Conservation (phyloP, 2,113 vertebrate species). For the Rana temporaria region DNA sequence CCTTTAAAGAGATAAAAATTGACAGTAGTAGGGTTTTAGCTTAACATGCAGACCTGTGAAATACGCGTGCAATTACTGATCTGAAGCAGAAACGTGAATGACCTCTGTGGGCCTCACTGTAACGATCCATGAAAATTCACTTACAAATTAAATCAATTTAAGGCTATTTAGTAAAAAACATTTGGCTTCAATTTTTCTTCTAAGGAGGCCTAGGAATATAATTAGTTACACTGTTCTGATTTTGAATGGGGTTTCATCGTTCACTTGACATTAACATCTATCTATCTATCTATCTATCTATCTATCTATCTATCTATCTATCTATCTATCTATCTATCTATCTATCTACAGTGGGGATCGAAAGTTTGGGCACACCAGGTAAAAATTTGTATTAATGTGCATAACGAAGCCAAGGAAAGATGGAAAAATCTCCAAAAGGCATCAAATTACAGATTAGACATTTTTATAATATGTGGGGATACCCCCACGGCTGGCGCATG, state of each 20-base stretch:
- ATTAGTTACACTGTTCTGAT: slow-evolving; percentile 4
- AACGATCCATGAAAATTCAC: slow-evolving; percentile 38
- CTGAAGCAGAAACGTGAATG: slow-evolving; percentile 15
- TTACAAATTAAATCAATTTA: slow-evolving; percentile 43
- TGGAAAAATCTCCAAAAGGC: too few species aligned
- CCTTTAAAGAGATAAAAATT: not conserved
- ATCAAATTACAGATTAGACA: too few species aligned
- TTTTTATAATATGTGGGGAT: too few species aligned
- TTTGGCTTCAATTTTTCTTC: not conserved
- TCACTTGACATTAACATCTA: not conserved
- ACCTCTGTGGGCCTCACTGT: slow-evolving; percentile 18
- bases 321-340: too few species aligned
- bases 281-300: not conserved
- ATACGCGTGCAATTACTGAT: slow-evolving; percentile 36
- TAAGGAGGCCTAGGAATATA: not conserved
- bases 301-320: too few species aligned
- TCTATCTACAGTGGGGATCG: too few species aligned
- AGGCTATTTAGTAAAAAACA: slow-evolving; percentile 30
- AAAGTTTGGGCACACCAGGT: too few species aligned
- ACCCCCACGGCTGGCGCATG: too few species aligned
- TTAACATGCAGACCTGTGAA: slow-evolving; percentile 7
- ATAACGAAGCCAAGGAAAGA: too few species aligned
- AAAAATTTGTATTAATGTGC: too few species aligned
- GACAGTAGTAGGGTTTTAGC: not conserved
- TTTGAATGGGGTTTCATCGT: not conserved